Percentiles rank a stretch among this genome's conserved stretches.
Evolutionary conservation across 2,888 invertebrate species (phyloP).

Genomic region (Axea sp.): DNA sequence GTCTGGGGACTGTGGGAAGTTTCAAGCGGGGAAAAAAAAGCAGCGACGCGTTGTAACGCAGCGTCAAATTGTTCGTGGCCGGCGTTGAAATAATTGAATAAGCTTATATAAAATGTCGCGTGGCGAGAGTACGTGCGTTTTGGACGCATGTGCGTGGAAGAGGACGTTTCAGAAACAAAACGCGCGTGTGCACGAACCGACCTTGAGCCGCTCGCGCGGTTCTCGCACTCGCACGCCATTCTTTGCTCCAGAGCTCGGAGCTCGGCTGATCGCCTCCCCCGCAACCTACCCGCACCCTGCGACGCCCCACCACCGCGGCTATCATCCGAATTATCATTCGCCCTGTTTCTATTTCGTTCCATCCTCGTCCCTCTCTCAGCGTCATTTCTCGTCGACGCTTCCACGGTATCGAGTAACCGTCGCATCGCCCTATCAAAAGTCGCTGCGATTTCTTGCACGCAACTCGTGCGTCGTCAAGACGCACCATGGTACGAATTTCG

Average conservation of each 20-base stretch:
- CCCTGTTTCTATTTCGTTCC: conserved; percentile 45
- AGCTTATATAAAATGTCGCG: conserved; percentile 7
- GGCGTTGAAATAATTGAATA: conserved; percentile 9
- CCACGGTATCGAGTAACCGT: conserved; percentile 1
- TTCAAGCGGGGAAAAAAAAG: too few species aligned
- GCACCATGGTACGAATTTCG: conserved; percentile 14
- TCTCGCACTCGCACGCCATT: conserved; percentile 32
- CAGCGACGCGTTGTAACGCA: too few species aligned
- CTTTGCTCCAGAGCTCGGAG: conserved; percentile 44
- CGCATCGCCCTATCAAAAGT: conserved; percentile 21
- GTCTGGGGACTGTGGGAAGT: too few species aligned
- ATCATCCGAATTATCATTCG: conserved; percentile 64
- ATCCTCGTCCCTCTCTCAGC: conserved; percentile 34
- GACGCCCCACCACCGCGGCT: conserved; percentile 9
- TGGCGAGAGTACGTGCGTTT: conserved; percentile 31
- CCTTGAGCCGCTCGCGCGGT: conserved; percentile 73
- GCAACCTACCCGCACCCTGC: conserved; percentile 30
- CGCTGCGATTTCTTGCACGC: conserved; percentile 31
- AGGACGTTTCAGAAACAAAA: conserved; percentile 67
- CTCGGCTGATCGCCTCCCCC: conserved; percentile 27
- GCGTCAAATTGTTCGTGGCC: not conserved
- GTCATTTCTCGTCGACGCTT: conserved; percentile 1
- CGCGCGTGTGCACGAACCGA: conserved; percentile 77
- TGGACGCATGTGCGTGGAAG: conserved; percentile 41
- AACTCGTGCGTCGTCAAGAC: conserved; percentile 13